These are phyloP conservation scores for Gephyroberyx darwinii DNA, from an alignment of 2,797 vertebrate species.

Conservation along the genomic window DNA sequence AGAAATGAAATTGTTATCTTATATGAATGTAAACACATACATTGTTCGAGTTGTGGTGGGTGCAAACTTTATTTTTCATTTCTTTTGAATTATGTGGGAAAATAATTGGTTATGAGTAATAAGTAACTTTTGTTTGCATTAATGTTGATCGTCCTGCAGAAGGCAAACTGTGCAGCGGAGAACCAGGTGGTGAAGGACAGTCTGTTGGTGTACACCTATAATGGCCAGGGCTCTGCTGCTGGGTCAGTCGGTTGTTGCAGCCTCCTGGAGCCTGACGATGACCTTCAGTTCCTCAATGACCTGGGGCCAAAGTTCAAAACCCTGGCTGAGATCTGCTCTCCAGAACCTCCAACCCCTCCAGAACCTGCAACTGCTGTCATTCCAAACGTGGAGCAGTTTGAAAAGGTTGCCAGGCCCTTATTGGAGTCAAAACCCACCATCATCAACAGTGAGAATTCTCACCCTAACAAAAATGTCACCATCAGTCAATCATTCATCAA, in stretches of 20 bases:
- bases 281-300: constrained; percentile 83
- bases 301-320: constrained; percentile 86
- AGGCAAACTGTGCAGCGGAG: constrained; percentile 71
- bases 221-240: constrained; percentile 74
- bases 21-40: too few relatives aligned
- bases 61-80: not conserved
- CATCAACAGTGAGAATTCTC: constrained; percentile 13
- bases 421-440: constrained; percentile 20
- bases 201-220: constrained; percentile 80
- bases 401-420: not conserved
- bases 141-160: constrained; percentile 70
- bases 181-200: constrained; percentile 74
- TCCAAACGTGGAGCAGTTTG: constrained; percentile 29
- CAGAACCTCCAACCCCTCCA: constrained; percentile 64
- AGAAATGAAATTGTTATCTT: too few relatives aligned
- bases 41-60: not conserved
- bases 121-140: not conserved
- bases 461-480: constrained; percentile 54
- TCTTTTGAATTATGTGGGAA: not conserved
- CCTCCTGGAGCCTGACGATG: constrained; percentile 78
- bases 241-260: constrained; percentile 83
- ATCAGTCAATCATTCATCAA: constrained; percentile 21
- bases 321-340: constrained; percentile 83
- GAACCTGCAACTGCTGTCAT: constrained; percentile 42
- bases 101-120: not conserved